These are phyloP conservation scores for Tenthredo scrophulariae DNA, from an alignment of 2,888 invertebrate species.

Conservation along the genomic window DNA sequence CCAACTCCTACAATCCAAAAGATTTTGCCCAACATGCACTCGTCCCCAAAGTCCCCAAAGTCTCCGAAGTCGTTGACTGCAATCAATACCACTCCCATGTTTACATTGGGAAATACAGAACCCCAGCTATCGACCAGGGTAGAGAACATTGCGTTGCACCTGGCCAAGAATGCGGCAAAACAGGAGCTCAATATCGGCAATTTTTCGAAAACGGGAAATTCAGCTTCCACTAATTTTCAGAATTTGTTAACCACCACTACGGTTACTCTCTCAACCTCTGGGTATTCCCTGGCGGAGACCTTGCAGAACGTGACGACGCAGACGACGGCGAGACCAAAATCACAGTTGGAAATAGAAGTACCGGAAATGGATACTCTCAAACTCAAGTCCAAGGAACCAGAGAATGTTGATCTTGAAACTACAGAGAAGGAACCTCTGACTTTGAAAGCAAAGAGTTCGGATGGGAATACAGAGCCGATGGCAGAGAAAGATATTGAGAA, in stretches of 20 bases:
- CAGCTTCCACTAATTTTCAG: slow-evolving; percentile 7
- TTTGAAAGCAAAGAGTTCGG: slow-evolving; percentile 22
- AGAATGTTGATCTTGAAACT: slow-evolving; percentile 16
- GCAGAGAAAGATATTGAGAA: slow-evolving; percentile 46
- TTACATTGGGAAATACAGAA: slow-evolving; percentile 63
- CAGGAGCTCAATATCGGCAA: slow-evolving; percentile 66
- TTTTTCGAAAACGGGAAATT: slow-evolving; percentile 65
- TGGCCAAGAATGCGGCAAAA: slow-evolving; percentile 57
- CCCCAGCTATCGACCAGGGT: slow-evolving; percentile 57
- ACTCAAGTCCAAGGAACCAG: slow-evolving; percentile 26
- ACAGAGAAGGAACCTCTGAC: neutral
- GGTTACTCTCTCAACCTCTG: neutral
- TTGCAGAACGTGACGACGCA: slow-evolving; percentile 7
- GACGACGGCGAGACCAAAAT: neutral
- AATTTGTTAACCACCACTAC: slow-evolving; percentile 35
- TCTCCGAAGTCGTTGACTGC: slow-evolving; percentile 66
- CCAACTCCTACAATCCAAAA: slow-evolving; percentile 74
- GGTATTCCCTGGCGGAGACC: neutral
- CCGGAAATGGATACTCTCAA: neutral
- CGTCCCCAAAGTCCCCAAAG: slow-evolving; percentile 66
- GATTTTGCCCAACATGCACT: slow-evolving; percentile 72
- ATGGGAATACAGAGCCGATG: slow-evolving; percentile 45
- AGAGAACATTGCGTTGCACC: slow-evolving; percentile 62
- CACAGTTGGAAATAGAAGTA: slow-evolving; percentile 18
- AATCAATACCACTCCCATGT: slow-evolving; percentile 58